These are phyloP conservation scores for Zootermopsis nevadensis DNA, from an alignment of 2,888 invertebrate species.

Conservation along the genomic window DNA sequence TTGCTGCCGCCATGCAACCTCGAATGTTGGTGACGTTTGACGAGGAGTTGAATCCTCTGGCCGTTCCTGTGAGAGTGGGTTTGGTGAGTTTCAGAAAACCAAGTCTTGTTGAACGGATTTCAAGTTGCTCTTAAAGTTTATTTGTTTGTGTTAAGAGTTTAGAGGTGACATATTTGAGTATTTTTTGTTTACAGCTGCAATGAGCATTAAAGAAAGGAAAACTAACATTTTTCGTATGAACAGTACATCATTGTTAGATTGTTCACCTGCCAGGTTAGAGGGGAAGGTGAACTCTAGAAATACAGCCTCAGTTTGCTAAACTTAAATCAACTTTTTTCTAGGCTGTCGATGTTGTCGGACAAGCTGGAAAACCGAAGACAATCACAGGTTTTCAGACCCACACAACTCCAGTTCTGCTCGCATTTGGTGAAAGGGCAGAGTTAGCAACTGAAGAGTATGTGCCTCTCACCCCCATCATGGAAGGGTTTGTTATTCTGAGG, in stretches of 20 bases:
- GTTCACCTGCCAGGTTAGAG: too few relatives aligned
- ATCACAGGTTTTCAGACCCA: constrained; percentile 78
- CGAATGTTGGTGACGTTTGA: constrained; percentile 73
- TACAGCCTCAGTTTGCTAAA: too few relatives aligned
- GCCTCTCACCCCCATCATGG: constrained; percentile 69
- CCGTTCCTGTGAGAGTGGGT: constrained; percentile 64
- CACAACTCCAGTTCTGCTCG: constrained; percentile 72
- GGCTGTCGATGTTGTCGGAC: constrained; percentile 74
- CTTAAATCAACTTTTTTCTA: constrained; percentile 56
- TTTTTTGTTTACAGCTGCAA: neutral
- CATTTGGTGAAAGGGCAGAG: constrained; percentile 72
- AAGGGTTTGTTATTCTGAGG: constrained; percentile 72
- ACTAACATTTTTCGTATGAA: too few relatives aligned
- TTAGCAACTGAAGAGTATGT: constrained; percentile 73
- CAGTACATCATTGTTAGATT: too few relatives aligned
- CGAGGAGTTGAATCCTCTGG: constrained; percentile 69
- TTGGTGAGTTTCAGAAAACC: constrained; percentile 52
- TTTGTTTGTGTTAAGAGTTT: neutral
- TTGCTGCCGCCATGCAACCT: constrained; percentile 73
- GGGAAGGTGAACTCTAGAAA: too few relatives aligned
- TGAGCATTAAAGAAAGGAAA: too few relatives aligned
- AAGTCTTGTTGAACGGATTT: too few relatives aligned
- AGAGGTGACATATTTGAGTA: neutral
- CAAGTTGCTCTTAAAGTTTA: neutral
- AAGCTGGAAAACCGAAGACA: constrained; percentile 74